Evolutionary conservation across 2,113 vertebrate genomes (phyloP), one percentile per base, ranked within the genome.

Genomic region (Festucalex cinctus): DNA sequence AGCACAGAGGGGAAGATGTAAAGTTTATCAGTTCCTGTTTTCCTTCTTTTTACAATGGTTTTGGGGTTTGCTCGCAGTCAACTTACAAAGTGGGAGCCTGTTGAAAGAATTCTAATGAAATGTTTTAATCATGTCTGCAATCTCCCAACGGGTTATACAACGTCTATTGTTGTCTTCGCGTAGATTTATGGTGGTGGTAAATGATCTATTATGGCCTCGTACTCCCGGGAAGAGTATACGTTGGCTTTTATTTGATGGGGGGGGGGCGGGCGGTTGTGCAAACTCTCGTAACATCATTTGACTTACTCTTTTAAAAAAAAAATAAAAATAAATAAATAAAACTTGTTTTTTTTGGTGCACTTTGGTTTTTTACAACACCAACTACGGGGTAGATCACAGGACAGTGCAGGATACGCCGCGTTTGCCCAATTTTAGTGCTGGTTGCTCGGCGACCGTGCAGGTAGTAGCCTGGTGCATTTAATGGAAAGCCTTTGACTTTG

Each of bases 11-110:
- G 80, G 77, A 84, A 81, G 81, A 85, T 83, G 85, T 86, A 74
- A 84, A 86, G 83, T 89, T 86, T 86, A 88, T 82, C 80, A 68
- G 80, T 89, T 89, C 87, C 86, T 89, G 81, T 78, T 87, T 74
- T 70, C 68, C 68, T 58, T 78, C 79, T 90, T 46, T 83, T 87
- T 85, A 88, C 78, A 83, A 76, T 80, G 75, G 82, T 87, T 92
- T 76, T 48, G 73, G 83, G 86, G 77, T 76, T 88, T 76, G 81
- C 88, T 89, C 37, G 66, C 65, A 88, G 88, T 86, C 83, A 82
- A 67, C 49, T 76, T 86, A 76, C 81, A 74, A 85, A 86, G 75
- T 74, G 84, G 84, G 71, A 88, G 88, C 85, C 81, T 79, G 77
- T 81, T 83, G 79, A 77, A 86, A 60, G 83, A 79, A 78, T 41